phyloP scores from a whole-genome alignment of 64 coral and sea anemone genomes.

The Hydrozoanthus tunicans region DNA sequence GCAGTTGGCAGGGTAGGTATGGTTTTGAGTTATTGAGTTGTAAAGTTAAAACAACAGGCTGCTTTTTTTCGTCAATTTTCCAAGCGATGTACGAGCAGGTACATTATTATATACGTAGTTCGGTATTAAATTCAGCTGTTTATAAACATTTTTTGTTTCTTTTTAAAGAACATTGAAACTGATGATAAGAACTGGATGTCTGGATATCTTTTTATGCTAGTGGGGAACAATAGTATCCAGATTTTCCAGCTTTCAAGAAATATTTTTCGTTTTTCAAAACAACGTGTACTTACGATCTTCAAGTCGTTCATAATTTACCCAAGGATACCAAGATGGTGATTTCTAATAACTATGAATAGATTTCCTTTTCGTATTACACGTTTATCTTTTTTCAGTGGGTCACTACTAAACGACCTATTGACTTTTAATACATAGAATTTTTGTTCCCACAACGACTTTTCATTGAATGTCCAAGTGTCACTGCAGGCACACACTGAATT shows the following conservation, averaged over 20 bases:
- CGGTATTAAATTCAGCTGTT: background rate
- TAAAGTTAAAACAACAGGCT: background rate
- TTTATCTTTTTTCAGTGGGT: too few relatives aligned
- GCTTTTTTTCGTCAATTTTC: background rate
- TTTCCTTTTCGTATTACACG: too few relatives aligned
- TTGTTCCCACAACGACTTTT: background rate
- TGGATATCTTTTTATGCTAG: background rate
- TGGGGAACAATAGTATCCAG: background rate
- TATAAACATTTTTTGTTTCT: background rate
- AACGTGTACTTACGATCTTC: background rate
- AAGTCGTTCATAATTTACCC: background rate
- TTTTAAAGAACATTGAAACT: background rate
- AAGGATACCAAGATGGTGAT: too few relatives aligned
- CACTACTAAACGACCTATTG: too few relatives aligned
- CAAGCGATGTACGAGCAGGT: too few relatives aligned
- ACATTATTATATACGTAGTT: background rate
- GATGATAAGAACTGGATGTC: background rate
- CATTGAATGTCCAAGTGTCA: background rate
- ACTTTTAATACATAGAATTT: too few relatives aligned
- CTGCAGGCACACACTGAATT: background rate
- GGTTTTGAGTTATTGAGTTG: background rate
- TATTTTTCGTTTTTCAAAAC: background rate
- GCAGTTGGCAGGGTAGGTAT: conserved; percentile 94
- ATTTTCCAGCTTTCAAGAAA: background rate
- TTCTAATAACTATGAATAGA: too few relatives aligned